Evolutionary conservation across 1,140 invertebrate genomes (phyloP).

Genomic region (Brachionus asplanchnoidis): DNA sequence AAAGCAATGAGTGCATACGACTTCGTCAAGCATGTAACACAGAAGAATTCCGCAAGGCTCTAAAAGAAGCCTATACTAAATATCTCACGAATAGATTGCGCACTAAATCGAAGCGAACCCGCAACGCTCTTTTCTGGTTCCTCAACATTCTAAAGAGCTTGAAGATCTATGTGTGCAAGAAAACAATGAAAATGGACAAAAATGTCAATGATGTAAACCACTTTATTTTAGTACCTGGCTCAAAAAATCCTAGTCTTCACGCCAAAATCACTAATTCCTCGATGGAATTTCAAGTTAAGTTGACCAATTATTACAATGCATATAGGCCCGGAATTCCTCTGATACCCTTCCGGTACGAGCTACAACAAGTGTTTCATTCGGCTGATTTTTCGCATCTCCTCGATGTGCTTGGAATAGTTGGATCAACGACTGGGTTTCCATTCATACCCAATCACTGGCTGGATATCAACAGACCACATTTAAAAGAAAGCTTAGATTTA

Average conservation of each 20-base stretch:
- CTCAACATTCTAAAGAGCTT: not conserved
- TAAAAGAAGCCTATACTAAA: conserved; percentile 36
- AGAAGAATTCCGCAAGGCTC: not conserved
- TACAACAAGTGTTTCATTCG: conserved; percentile 36
- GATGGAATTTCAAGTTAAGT: not conserved
- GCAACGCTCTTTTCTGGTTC: not conserved
- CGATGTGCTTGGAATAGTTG: not conserved
- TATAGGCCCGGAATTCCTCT: conserved; percentile 7
- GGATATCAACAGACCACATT: not conserved
- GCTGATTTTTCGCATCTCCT: conserved; percentile 35
- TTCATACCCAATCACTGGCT: conserved; percentile 23
- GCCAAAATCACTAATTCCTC: not conserved
- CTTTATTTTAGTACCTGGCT: not conserved
- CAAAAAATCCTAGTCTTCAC: not conserved
- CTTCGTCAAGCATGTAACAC: not conserved
- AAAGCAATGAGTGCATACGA: conserved; percentile 17
- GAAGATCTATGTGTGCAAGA: not conserved
- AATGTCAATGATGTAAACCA: conserved; percentile 4
- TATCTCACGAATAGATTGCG: not conserved
- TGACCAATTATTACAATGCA: not conserved
- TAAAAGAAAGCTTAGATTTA: not conserved
- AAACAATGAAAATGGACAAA: not conserved
- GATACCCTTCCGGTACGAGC: not conserved
- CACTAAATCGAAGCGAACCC: conserved; percentile 1
- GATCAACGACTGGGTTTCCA: not conserved